A percentile compares a stretch with the other conserved stretches of the same genome.
Evolutionary conservation across 2,797 vertebrate genomes (phyloP).

Genomic region (Spinus olivaceus): DNA sequence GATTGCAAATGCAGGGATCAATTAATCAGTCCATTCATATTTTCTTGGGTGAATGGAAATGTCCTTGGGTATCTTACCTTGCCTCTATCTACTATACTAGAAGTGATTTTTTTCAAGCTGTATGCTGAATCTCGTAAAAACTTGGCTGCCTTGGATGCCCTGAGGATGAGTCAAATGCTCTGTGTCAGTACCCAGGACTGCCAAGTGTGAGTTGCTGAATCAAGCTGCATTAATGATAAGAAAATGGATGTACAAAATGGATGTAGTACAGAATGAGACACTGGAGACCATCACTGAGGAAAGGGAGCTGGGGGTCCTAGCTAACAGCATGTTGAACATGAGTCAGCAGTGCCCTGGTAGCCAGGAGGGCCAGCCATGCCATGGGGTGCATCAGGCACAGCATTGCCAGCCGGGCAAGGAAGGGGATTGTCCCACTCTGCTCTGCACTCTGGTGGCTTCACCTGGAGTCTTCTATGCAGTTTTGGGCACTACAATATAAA

Average conservation of each 20-base stretch:
- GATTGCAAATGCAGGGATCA: not conserved
- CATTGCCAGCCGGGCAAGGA: rapidly evolving
- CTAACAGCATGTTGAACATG: not conserved
- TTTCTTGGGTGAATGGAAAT: not conserved
- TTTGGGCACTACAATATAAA: not conserved
- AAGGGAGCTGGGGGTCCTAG: not conserved
- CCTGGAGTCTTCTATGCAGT: rapidly evolving
- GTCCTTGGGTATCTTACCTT: not conserved
- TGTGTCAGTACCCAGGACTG: not conserved
- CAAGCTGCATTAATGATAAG: not conserved
- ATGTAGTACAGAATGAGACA: not conserved
- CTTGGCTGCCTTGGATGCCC: not conserved
- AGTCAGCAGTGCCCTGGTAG: not conserved
- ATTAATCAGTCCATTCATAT: not conserved
- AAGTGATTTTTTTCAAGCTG: not conserved
- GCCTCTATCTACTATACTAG: not conserved
- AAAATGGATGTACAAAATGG: not conserved
- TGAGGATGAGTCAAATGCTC: not conserved
- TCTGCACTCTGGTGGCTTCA: rapidly evolving
- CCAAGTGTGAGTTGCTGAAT: not conserved
- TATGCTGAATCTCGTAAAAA: not conserved
- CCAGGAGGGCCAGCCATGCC: rapidly evolving
- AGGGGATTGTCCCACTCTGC: rapidly evolving
- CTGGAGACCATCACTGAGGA: not conserved
- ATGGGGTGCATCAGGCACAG: rapidly evolving